phyloP scores from a whole-genome alignment of 2,113 vertebrate species.

The Campylomormyrus numenius region DNA sequence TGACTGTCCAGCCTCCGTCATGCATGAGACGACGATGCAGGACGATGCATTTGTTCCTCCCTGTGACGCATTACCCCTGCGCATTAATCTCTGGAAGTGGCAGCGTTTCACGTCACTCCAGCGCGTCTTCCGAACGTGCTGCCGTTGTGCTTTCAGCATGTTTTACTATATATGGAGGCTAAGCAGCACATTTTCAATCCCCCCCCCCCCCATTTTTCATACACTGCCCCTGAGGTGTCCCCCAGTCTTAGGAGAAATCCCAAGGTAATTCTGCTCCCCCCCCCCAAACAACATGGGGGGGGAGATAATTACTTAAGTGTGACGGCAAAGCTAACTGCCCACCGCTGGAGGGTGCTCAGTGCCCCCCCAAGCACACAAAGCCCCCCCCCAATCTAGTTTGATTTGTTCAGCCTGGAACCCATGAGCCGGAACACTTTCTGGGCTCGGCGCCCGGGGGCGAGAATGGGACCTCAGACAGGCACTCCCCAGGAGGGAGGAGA shows the following conservation, averaged over 20 bases:
- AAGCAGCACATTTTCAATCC: not conserved
- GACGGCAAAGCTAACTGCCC: slow-evolving; percentile 57
- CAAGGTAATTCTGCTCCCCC: slow-evolving; percentile 49
- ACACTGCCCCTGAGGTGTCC: slow-evolving; percentile 27
- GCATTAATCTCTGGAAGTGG: not conserved
- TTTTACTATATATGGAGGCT: not conserved
- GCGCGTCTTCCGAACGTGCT: not conserved
- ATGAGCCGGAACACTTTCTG: slow-evolving; percentile 48
- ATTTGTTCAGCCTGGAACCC: slow-evolving; percentile 65
- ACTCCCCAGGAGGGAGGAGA: slow-evolving; percentile 48
- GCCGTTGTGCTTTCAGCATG: not conserved
- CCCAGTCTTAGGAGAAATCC: slow-evolving; percentile 49
- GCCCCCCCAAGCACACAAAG: slow-evolving; percentile 51
- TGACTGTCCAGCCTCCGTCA: not conserved
- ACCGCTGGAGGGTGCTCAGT: slow-evolving; percentile 57
- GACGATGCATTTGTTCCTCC: not conserved
- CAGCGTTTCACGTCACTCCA: not conserved
- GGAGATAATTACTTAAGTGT: slow-evolving; percentile 66
- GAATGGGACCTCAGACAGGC: slow-evolving; percentile 51
- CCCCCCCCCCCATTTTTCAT: slow-evolving; percentile 17
- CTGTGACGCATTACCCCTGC: not conserved
- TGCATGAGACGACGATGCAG: not conserved
- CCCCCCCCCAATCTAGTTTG: slow-evolving; percentile 49
- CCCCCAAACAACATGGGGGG: slow-evolving; percentile 54
- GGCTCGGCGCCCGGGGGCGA: slow-evolving; percentile 51